phyloP scores from a whole-genome alignment of 2,113 vertebrate genomes.

The Pangasianodon gigas region DNA sequence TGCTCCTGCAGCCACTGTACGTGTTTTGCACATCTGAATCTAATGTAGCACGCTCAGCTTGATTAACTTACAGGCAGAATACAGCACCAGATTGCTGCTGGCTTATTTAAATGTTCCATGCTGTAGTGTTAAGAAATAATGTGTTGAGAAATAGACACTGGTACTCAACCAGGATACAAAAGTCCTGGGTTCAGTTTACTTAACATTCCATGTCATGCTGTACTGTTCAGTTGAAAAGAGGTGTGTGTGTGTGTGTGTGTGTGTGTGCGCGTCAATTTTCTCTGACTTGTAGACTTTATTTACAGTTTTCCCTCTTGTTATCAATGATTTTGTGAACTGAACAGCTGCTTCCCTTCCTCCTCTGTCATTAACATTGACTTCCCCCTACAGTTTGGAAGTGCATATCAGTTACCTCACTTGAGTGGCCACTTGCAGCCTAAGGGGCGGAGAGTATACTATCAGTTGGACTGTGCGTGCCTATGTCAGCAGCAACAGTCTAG shows the following conservation, averaged over 20 bases:
- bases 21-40: neutral
- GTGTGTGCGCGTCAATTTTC: too few species aligned
- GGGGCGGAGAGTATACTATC: too few species aligned
- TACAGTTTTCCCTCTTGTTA: too few species aligned
- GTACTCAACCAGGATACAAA: neutral
- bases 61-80: neutral
- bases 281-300: too few species aligned
- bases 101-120: neutral
- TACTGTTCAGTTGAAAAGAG: too few species aligned
- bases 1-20: neutral
- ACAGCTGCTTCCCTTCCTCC: neutral
- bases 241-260: too few species aligned
- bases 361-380: neutral
- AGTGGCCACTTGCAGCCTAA: neutral
- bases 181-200: too few species aligned
- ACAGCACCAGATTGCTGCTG: neutral
- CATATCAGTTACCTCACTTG: neutral
- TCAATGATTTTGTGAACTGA: neutral
- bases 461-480: neutral
- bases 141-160: neutral
- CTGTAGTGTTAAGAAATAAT: neutral
- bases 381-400: neutral
- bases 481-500: neutral
- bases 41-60: neutral
- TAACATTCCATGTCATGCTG: too few species aligned